These are phyloP conservation scores for Centropristis striata DNA, from an alignment of 2,113 vertebrate species.

Conservation along the genomic window DNA sequence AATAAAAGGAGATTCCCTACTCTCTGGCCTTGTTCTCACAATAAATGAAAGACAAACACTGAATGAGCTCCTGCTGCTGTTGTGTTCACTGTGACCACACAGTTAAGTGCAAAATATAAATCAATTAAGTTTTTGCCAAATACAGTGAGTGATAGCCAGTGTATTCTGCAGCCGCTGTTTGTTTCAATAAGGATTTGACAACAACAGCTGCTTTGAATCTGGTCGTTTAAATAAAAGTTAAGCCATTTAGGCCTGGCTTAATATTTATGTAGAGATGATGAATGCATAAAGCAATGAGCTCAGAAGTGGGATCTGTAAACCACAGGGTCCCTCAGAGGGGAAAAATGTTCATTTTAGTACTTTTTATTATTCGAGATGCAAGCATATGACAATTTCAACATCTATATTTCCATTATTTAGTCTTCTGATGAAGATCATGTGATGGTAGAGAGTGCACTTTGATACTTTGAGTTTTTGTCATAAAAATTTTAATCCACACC, in stretches of 20 bases:
- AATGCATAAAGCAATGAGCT: neutral
- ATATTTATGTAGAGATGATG: neutral
- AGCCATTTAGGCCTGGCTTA: neutral
- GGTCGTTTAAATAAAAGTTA: neutral
- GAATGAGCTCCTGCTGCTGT: slow-evolving; percentile 31
- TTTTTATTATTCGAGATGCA: too few species aligned
- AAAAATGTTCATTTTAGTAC: too few species aligned
- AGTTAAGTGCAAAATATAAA: slow-evolving; percentile 31
- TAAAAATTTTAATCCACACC: too few species aligned
- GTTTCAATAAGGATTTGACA: slow-evolving; percentile 6
- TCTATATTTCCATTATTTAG: neutral
- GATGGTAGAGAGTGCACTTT: too few species aligned
- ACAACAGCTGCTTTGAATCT: slow-evolving; percentile 17
- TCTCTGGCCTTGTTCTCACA: slow-evolving; percentile 25
- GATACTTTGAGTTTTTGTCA: too few species aligned
- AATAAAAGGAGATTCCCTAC: slow-evolving; percentile 47
- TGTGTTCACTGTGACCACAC: slow-evolving; percentile 32
- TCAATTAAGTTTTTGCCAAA: neutral
- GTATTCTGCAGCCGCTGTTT: neutral
- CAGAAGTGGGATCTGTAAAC: neutral
- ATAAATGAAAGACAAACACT: slow-evolving; percentile 44
- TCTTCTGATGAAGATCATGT: neutral
- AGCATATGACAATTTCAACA: neutral
- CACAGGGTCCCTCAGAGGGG: neutral
- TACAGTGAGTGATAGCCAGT: neutral